These are phyloP conservation scores for Polypedilum vanderplanki DNA, from an alignment of 1,140 invertebrate species.

Conservation along the genomic window DNA sequence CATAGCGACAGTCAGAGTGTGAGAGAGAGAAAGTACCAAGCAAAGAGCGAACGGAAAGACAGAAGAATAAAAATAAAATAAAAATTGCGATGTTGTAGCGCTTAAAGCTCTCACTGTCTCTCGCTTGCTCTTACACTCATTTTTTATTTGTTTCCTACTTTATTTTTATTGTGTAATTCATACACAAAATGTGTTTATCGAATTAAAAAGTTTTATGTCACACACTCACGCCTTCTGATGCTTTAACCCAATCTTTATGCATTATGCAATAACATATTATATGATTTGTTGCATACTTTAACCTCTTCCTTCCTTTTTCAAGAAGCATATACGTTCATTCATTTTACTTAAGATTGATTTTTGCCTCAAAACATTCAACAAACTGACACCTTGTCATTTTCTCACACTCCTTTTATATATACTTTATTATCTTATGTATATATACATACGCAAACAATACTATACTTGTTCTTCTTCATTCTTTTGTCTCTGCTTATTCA, in stretches of 20 bases:
- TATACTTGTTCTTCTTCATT: no score
- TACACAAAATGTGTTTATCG: conserved; percentile 25
- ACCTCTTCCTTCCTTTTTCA: neutral
- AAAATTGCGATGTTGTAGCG: conserved; percentile 4
- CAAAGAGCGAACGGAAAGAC: neutral
- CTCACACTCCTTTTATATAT: neutral
- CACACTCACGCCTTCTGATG: neutral
- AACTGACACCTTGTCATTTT: neutral
- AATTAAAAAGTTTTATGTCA: conserved; percentile 25
- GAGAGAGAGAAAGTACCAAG: neutral
- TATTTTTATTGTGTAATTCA: conserved; percentile 18
- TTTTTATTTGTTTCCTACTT: conserved; percentile 27
- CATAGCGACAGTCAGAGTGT: no score
- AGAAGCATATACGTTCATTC: neutral
- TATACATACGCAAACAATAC: neutral
- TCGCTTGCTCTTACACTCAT: neutral
- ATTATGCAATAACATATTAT: neutral
- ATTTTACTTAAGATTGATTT: neutral
- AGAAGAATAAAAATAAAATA: conserved; percentile 15
- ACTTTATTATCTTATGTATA: neutral
- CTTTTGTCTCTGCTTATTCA: neutral
- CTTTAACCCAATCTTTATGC: neutral
- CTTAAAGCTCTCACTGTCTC: neutral
- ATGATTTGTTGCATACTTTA: neutral
- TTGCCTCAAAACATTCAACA: neutral